These are phyloP conservation scores for Dolichallabes microphthalmus DNA, from an alignment of 2,113 vertebrate genomes.

Conservation along the genomic window DNA sequence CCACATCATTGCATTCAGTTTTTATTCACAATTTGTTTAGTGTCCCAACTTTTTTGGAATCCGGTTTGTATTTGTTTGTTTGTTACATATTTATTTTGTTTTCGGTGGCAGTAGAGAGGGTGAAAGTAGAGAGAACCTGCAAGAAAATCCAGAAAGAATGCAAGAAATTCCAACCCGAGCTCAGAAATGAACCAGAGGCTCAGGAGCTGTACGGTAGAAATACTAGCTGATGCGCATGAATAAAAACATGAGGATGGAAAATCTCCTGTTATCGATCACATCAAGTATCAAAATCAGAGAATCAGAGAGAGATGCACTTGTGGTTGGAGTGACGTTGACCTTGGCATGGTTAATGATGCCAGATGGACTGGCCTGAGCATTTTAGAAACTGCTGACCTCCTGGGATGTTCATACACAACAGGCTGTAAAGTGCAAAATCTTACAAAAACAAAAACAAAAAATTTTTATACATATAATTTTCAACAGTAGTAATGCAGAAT, in stretches of 20 bases:
- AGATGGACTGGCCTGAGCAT: neutral
- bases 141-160: neutral
- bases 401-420: neutral
- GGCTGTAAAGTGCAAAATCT: neutral
- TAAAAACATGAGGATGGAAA: neutral
- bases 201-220: neutral
- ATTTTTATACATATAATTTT: too few relatives aligned
- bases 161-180: neutral
- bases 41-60: too few relatives aligned
- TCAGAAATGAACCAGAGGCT: neutral
- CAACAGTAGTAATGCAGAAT: neutral
- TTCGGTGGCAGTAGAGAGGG: neutral
- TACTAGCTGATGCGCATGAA: neutral
- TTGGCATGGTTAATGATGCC: neutral
- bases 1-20: too few relatives aligned
- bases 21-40: too few relatives aligned
- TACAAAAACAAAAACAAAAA: too few relatives aligned
- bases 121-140: neutral
- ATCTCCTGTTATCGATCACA: neutral
- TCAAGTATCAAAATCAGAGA: neutral
- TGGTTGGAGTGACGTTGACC: neutral
- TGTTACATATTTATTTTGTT: too few relatives aligned
- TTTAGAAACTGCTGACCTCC: neutral
- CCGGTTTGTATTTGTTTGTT: neutral
- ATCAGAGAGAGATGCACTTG: neutral